Conservation (phyloP, 2,888 invertebrate genomes). For the Calameuta filiformis region DNA sequence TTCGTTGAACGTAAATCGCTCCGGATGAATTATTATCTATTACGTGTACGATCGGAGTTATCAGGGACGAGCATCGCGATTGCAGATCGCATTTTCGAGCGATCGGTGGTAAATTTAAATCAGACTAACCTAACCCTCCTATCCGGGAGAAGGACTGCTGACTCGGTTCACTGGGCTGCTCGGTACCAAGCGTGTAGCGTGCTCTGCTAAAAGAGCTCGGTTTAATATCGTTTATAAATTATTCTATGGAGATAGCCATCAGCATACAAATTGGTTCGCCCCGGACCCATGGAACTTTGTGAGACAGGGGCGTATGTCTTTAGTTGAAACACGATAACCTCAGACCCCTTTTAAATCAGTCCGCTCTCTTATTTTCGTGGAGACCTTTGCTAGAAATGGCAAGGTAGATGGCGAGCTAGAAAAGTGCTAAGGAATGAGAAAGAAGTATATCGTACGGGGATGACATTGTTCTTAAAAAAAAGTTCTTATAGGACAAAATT, state of each 20-base stretch:
- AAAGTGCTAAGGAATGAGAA: background rate
- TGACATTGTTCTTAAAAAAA: background rate
- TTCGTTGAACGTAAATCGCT: background rate
- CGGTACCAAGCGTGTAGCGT: constrained; percentile 11
- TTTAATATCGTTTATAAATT: constrained; percentile 56
- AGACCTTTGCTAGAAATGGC: background rate
- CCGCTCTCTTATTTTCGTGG: background rate
- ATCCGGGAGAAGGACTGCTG: background rate
- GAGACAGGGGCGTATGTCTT: background rate
- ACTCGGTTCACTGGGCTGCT: background rate
- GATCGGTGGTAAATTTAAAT: constrained; percentile 20
- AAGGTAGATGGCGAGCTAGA: background rate
- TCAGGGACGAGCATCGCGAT: constrained; percentile 11
- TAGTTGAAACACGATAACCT: background rate
- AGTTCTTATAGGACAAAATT: background rate
- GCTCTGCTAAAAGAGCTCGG: constrained; percentile 38
- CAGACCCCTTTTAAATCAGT: background rate
- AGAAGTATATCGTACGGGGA: background rate
- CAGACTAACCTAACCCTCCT: constrained; percentile 2
- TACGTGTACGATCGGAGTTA: constrained; percentile 1
- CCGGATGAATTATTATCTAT: constrained; percentile 4
- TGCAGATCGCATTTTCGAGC: constrained; percentile 11
- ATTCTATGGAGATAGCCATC: constrained; percentile 52
- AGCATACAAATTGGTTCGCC: constrained; percentile 53
- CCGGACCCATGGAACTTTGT: constrained; percentile 28